Conservation (phyloP, 2,797 vertebrate genomes). For the Takifugu rubripes region DNA sequence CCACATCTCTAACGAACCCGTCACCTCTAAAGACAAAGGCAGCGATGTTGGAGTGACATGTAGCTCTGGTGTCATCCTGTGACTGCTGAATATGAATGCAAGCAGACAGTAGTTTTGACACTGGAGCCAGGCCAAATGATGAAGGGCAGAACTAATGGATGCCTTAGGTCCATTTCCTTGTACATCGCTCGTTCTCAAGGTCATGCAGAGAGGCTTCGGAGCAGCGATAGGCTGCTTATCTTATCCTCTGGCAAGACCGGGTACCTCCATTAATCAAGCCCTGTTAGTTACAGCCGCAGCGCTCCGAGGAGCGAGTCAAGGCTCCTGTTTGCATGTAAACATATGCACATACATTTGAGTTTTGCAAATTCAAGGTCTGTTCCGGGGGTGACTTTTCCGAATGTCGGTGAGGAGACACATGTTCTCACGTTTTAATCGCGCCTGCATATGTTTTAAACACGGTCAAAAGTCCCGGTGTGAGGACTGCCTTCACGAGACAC, state of each 20-base stretch:
- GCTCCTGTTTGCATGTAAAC: slow-evolving; percentile 64
- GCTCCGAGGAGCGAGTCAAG: slow-evolving; percentile 46
- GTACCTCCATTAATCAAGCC: slow-evolving; percentile 69
- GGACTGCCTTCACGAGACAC: no score
- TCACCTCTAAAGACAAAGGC: no score
- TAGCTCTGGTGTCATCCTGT: slow-evolving; percentile 35
- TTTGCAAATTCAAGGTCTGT: slow-evolving; percentile 51
- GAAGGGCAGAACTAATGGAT: slow-evolving; percentile 59
- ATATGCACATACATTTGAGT: slow-evolving; percentile 64
- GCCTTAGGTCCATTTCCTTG: slow-evolving; percentile 65
- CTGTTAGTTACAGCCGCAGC: slow-evolving; percentile 59
- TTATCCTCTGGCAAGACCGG: slow-evolving; percentile 57
- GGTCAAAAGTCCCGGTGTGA: no score
- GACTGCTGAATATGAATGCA: slow-evolving; percentile 31
- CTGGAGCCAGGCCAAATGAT: slow-evolving; percentile 59
- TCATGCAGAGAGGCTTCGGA: slow-evolving; percentile 51
- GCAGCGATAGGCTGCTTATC: slow-evolving; percentile 70
- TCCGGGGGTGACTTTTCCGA: slow-evolving; percentile 18
- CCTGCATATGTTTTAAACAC: no score
- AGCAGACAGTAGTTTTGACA: slow-evolving; percentile 49
- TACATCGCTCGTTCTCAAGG: slow-evolving; percentile 67
- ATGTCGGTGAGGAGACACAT: neutral
- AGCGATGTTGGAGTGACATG: slow-evolving; percentile 14
- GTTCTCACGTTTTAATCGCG: no score
- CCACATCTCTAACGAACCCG: no score